Percentiles rank a stretch among this genome's conserved stretches.
Conservation (phyloP, 2,797 vertebrate genomes). For the Sciurus carolinensis region DNA sequence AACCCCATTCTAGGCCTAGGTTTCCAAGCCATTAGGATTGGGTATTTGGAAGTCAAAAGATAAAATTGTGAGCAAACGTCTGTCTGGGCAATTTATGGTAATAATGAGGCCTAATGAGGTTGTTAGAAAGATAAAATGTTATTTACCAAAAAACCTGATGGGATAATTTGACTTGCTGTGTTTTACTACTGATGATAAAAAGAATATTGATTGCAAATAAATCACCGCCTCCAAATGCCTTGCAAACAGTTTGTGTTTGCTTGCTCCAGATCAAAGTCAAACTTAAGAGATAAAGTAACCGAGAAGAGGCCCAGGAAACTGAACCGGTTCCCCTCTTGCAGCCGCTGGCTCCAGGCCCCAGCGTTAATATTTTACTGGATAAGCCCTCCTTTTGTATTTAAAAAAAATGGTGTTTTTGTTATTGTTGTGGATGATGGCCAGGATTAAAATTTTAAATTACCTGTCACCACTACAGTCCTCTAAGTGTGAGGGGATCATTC, state of each 20-base stretch:
- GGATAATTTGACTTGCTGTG: constrained; percentile 91
- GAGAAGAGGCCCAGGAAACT: constrained; percentile 22
- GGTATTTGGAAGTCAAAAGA: constrained; percentile 61
- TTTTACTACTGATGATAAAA: constrained; percentile 92
- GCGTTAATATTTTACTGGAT: constrained; percentile 86
- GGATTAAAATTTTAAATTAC: constrained; percentile 78
- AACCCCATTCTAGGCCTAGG: constrained; percentile 32
- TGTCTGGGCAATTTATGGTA: constrained; percentile 83
- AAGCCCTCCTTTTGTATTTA: constrained; percentile 67
- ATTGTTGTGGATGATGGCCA: constrained; percentile 8
- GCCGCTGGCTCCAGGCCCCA: not conserved
- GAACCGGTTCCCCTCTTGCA: constrained; percentile 46
- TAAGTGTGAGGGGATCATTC: constrained; percentile 65
- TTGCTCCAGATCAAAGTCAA: constrained; percentile 87
- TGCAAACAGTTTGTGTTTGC: constrained; percentile 87
- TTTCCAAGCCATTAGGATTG: constrained; percentile 21
- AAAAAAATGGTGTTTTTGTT: constrained; percentile 66
- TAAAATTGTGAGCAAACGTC: constrained; percentile 81
- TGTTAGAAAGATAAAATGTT: constrained; percentile 90
- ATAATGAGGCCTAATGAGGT: constrained; percentile 91
- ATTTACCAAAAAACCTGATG: constrained; percentile 92
- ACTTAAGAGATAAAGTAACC: constrained; percentile 85
- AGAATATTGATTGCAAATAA: constrained; percentile 92
- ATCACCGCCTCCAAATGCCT: constrained; percentile 87
- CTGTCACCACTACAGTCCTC: constrained; percentile 1